Base-by-base conservation (phyloP, 2,797 vertebrate species). In the Margarornis squamiger region DNA sequence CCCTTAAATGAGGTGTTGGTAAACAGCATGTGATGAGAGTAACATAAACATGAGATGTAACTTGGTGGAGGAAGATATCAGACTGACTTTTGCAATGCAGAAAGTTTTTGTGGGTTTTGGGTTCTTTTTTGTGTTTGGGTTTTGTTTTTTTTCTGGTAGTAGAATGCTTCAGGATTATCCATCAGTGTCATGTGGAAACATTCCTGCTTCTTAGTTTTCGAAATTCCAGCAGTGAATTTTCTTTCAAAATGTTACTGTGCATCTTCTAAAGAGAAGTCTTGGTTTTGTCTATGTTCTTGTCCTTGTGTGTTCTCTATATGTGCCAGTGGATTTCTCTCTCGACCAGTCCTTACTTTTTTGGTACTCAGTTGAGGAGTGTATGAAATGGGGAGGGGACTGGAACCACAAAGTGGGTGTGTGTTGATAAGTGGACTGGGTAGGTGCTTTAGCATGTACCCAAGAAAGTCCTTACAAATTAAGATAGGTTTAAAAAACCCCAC, bases 371-470 rank as follows among this genome's bases (percentile, higher is more conserved):
- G 41, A 58, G 34, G 43, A 86, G 14, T 26, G 6, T 16, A 8
- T 80, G 41, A 84, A 75, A 19, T 11, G 8, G 20, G 21, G 9
- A 62, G 7, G 21, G 3, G 11, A 75, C 7, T 61, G 23, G 38
- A 79, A 26, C 14, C 9, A 30, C 4, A 7, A 61, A 65, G 13
- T 17, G n/a, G 5, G 1, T 26, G 4, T 2, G 0, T 48, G 14
- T n/a, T 65, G 46, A 30, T 9, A 21, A 36, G 13, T 13, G 23
- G n/a, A 24, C 23, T n/a, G 22, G 2, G 26, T 36, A 51, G 23
- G 6, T 84, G 24, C 54, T 63, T 61, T 59, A 55, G 14, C 36
- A 11, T 29, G 8, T 57, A 49, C 3, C 13, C 20, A 29, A 36
- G 27, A 16, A 62, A 59, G 51, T 62, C 39, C 51, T 70, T 63